Evolutionary conservation across 2,113 vertebrate species (phyloP).

Genomic region (Chloebia gouldiae): DNA sequence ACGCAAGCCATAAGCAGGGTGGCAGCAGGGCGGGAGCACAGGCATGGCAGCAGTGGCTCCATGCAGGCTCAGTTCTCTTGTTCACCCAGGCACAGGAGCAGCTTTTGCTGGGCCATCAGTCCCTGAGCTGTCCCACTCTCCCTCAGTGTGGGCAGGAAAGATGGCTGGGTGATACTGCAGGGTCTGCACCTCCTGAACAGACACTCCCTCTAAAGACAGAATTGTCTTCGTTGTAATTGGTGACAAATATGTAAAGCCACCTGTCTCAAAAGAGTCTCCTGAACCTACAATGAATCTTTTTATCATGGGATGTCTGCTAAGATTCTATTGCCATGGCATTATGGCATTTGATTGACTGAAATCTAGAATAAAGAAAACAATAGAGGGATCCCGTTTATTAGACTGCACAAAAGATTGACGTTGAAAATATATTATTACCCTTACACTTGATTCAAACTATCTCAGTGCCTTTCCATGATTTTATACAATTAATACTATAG

Average conservation of each 20-base stretch:
- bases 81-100: neutral
- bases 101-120: neutral
- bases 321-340: neutral
- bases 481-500: neutral
- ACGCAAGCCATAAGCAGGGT: neutral
- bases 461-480: neutral
- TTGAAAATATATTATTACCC: neutral
- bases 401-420: neutral
- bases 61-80: rapidly evolving
- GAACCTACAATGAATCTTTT: neutral
- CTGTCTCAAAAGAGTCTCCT: neutral
- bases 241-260: neutral
- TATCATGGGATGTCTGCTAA: neutral
- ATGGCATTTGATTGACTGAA: neutral
- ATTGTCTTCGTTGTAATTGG: neutral
- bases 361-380: neutral
- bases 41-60: neutral
- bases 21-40: neutral
- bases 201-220: neutral
- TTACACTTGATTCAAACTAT: neutral
- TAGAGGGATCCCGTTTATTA: neutral
- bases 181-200: neutral
- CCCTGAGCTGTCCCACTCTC: neutral
- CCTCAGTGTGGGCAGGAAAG: neutral
- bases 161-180: neutral